phyloP scores from a whole-genome alignment of 2,888 invertebrate genomes.

The Scaptomyza parva region DNA sequence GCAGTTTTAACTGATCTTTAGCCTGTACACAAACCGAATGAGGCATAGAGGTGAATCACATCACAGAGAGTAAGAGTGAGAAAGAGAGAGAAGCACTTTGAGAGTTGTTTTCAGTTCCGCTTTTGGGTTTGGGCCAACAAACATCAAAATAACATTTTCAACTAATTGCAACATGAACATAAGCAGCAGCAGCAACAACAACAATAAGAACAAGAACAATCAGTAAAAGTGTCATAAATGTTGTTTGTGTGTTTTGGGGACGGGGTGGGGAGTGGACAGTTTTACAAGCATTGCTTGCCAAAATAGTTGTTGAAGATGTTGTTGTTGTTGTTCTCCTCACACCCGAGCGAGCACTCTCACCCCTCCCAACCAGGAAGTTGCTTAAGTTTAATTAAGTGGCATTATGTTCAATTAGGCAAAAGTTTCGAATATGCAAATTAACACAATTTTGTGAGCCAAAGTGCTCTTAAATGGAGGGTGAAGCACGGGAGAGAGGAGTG shows the following conservation, averaged over 20 bases:
- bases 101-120: not conserved
- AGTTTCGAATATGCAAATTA: constrained; percentile 78
- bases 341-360: too few species aligned
- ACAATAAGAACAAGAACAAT: too few species aligned
- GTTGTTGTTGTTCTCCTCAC: not conserved
- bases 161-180: constrained; percentile 38
- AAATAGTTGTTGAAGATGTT: constrained; percentile 31
- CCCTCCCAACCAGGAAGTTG: constrained; percentile 31
- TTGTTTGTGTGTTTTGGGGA: constrained; percentile 14
- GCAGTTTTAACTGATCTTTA: not conserved
- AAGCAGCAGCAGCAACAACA: too few species aligned
- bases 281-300: constrained; percentile 28
- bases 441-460: constrained; percentile 69
- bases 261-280: constrained; percentile 19
- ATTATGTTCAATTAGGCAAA: constrained; percentile 79
- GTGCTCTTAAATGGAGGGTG: constrained; percentile 40
- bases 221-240: constrained; percentile 49
- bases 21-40: not conserved
- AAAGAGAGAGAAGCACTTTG: too few species aligned
- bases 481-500: not conserved
- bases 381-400: constrained; percentile 77
- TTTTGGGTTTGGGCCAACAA: not conserved
- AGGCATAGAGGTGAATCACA: not conserved
- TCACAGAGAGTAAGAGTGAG: not conserved
- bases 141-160: constrained; percentile 15